phyloP scores from a whole-genome alignment of 2,888 invertebrate genomes.

The Abrostola tripartita region DNA sequence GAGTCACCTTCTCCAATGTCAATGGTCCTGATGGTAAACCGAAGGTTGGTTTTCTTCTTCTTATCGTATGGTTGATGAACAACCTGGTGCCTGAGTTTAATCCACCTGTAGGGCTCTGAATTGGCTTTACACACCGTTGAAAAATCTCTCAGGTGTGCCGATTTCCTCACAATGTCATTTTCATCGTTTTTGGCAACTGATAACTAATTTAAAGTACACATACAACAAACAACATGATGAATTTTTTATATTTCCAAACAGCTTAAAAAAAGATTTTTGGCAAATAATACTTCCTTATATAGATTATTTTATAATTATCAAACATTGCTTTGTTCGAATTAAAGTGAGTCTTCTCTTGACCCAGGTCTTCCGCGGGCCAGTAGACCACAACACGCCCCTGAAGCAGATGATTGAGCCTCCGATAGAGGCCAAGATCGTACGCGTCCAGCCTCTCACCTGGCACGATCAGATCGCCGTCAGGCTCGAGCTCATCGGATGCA shows the following conservation, averaged over 20 bases:
- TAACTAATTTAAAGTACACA: too few relatives aligned
- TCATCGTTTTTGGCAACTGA: too few relatives aligned
- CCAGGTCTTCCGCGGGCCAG: slow-evolving; percentile 92
- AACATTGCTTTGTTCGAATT: background rate
- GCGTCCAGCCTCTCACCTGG: slow-evolving; percentile 93
- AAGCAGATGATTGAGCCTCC: slow-evolving; percentile 91
- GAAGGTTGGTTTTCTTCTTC: too few relatives aligned
- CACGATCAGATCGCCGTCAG: slow-evolving; percentile 90
- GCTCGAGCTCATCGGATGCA: slow-evolving; percentile 93
- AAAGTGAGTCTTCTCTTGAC: slow-evolving; percentile 7
- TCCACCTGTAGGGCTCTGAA: too few relatives aligned
- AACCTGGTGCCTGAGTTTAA: too few relatives aligned
- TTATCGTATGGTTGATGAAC: too few relatives aligned
- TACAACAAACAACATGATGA: too few relatives aligned
- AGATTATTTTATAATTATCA: too few relatives aligned
- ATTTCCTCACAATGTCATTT: too few relatives aligned
- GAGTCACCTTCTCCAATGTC: slow-evolving; percentile 88
- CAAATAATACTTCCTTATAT: background rate
- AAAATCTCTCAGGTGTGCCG: too few relatives aligned
- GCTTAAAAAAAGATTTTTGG: background rate
- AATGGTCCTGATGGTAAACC: slow-evolving; percentile 85
- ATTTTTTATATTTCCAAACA: too few relatives aligned
- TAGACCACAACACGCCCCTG: slow-evolving; percentile 87
- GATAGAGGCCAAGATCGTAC: slow-evolving; percentile 92
- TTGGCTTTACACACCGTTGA: too few relatives aligned